Evolutionary conservation across 35 echinoderm and acorn worm species (phyloP).

Genomic region (Hemicentrotus pulcherrimus): DNA sequence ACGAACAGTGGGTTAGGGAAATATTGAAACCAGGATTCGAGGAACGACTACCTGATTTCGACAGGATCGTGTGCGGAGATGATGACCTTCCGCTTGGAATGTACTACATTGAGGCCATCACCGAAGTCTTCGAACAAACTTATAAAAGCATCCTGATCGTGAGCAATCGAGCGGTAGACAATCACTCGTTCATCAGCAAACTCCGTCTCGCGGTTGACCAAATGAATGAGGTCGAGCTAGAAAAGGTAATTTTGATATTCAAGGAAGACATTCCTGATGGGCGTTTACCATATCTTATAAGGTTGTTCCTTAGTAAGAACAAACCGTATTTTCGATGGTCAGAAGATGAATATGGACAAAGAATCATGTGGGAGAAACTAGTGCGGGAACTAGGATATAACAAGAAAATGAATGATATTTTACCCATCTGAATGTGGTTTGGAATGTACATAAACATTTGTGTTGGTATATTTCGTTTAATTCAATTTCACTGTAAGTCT

Average conservation of each 20-base stretch:
- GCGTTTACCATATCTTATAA: not conserved
- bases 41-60: not conserved
- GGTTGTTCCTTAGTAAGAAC: conserved; percentile 33
- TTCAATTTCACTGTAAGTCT: no score
- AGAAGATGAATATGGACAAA: conserved; percentile 25
- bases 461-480: no score
- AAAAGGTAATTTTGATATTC: conserved; percentile 36
- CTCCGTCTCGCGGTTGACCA: not conserved
- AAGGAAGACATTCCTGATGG: conserved; percentile 20
- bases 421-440: not conserved
- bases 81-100: conserved; percentile 13
- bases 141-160: conserved; percentile 23
- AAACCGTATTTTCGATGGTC: conserved; percentile 22
- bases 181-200: not conserved
- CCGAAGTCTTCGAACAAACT: not conserved
- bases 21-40: not conserved
- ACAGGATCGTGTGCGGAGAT: conserved; percentile 41
- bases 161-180: not conserved
- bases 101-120: conserved; percentile 11
- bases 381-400: not conserved
- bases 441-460: no score
- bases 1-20: conserved; percentile 20
- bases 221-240: conserved; percentile 19
- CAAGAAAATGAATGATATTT: conserved; percentile 37
- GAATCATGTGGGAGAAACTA: conserved; percentile 1